Evolutionary conservation across 2,888 invertebrate genomes (phyloP).

Genomic region (Gryllus longicercus): DNA sequence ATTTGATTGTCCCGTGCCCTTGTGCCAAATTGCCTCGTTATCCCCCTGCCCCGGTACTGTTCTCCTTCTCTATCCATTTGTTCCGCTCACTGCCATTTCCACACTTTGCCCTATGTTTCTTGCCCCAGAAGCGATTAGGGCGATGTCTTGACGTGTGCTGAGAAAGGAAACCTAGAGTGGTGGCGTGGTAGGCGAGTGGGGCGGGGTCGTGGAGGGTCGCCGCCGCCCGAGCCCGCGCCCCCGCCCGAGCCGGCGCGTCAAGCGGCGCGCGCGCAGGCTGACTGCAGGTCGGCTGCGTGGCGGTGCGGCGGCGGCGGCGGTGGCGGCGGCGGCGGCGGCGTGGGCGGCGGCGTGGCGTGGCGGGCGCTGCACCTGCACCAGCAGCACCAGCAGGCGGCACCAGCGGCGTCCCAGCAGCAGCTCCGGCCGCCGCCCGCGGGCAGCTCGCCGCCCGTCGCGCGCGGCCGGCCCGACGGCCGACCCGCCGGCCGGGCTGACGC

Average conservation of each 20-base stretch:
- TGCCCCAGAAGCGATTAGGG: too few species aligned
- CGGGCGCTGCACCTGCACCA: background rate
- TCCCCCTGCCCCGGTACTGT: too few species aligned
- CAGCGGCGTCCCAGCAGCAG: background rate
- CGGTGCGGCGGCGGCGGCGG: background rate
- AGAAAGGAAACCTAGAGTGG: too few species aligned
- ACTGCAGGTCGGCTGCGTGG: conserved; percentile 11
- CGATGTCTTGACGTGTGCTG: too few species aligned
- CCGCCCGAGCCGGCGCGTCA: background rate
- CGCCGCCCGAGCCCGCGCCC: background rate
- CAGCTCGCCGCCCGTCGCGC: background rate
- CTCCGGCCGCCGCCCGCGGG: background rate
- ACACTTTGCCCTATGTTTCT: too few species aligned
- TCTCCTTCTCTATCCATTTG: too few species aligned
- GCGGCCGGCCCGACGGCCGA: background rate
- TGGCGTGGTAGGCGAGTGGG: too few species aligned
- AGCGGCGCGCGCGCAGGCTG: background rate
- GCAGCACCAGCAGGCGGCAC: background rate
- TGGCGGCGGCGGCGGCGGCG: background rate
- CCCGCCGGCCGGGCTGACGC: background rate
- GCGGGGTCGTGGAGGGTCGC: too few species aligned
- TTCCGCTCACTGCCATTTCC: too few species aligned
- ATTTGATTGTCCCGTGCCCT: too few species aligned
- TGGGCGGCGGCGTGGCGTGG: background rate
- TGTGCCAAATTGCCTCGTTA: too few species aligned